phyloP scores from a whole-genome alignment of 2,888 invertebrate genomes.

The Deroplatys truncata region DNA sequence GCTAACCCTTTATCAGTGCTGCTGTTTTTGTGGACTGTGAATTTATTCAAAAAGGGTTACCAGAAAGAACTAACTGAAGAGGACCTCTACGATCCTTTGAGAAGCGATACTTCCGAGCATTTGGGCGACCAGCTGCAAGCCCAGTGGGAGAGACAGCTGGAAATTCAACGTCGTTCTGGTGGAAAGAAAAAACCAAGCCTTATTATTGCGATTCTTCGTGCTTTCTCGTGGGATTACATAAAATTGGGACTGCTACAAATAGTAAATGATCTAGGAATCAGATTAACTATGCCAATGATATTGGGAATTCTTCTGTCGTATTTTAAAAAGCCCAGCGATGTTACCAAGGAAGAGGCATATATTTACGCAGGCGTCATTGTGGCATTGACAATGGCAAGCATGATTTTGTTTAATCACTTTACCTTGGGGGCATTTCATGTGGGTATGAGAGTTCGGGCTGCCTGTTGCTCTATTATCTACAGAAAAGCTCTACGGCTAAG shows the following conservation, averaged over 20 bases:
- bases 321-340: constrained; percentile 54
- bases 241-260: constrained; percentile 50
- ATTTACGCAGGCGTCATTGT: constrained; percentile 42
- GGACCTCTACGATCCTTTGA: constrained; percentile 43
- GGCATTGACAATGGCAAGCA: constrained; percentile 44
- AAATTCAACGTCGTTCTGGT: constrained; percentile 49
- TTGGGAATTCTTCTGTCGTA: constrained; percentile 62
- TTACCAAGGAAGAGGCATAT: constrained; percentile 50
- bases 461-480: constrained; percentile 78
- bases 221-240: constrained; percentile 65
- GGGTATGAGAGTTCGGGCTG: constrained; percentile 77
- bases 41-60: constrained; percentile 42
- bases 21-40: constrained; percentile 41
- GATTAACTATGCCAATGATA: constrained; percentile 63
- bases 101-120: constrained; percentile 40
- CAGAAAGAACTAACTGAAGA: constrained; percentile 40
- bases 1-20: constrained; percentile 35
- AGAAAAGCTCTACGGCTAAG: constrained; percentile 64
- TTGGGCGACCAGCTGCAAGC: constrained; percentile 41
- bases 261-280: constrained; percentile 39
- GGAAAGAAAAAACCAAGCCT: constrained; percentile 52
- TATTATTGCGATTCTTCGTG: constrained; percentile 59
- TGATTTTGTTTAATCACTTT: constrained; percentile 62
- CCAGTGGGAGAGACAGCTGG: constrained; percentile 63
- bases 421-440: constrained; percentile 66